phyloP scores from a whole-genome alignment of 2,113 vertebrate species.

The Ranitomeya imitator region DNA sequence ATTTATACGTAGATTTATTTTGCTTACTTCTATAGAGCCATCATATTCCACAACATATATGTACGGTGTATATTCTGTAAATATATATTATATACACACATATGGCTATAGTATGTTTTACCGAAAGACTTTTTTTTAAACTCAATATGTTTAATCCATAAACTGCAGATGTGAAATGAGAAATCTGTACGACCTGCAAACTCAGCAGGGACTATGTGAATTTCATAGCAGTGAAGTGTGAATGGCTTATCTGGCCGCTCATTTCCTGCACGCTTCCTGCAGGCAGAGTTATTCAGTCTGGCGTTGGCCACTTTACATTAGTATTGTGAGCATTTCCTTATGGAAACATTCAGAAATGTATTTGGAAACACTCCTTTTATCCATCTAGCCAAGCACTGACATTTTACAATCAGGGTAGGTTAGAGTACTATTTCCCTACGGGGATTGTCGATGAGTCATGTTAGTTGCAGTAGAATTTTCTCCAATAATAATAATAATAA shows the following conservation, averaged over 20 bases:
- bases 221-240: neutral
- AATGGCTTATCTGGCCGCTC: neutral
- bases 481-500: too few species aligned
- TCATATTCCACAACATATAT: too few species aligned
- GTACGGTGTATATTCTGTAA: too few species aligned
- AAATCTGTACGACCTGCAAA: neutral
- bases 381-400: neutral
- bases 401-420: neutral
- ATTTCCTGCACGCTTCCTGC: conserved; percentile 6
- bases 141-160: neutral
- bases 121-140: neutral
- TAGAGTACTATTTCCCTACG: neutral
- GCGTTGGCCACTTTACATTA: neutral
- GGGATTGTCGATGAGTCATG: neutral
- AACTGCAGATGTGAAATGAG: neutral
- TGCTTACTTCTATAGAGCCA: too few species aligned
- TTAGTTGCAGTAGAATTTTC: neutral
- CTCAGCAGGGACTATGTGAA: neutral
- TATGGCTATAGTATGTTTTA: neutral
- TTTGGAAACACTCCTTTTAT: neutral
- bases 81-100: neutral
- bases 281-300: neutral
- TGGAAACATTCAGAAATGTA: neutral
- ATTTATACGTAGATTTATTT: too few species aligned
- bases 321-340: neutral